These are phyloP conservation scores for Phasia obesa DNA, from an alignment of 2,888 invertebrate species.

Conservation along the genomic window DNA sequence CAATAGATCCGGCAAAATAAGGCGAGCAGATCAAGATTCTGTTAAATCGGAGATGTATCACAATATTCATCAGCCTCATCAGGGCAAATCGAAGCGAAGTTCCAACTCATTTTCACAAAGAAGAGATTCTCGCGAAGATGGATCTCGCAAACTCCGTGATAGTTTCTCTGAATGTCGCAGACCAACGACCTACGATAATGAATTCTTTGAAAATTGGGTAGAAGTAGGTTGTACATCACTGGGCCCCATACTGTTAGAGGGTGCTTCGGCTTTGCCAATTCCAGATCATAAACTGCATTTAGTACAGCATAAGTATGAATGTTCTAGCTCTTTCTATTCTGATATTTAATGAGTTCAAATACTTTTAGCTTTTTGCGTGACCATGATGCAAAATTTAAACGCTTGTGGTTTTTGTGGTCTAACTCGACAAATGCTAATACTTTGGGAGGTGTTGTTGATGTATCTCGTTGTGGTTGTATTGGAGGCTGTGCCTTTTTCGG, in stretches of 20 bases:
- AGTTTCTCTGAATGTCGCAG: slow-evolving; percentile 79
- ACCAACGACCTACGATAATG: slow-evolving; percentile 76
- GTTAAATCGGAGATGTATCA: slow-evolving; percentile 77
- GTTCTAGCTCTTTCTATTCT: not conserved
- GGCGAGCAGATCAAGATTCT: slow-evolving; percentile 80
- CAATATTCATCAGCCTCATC: slow-evolving; percentile 71
- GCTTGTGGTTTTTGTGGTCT: slow-evolving; percentile 98
- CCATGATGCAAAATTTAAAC: slow-evolving; percentile 92
- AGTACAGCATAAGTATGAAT: slow-evolving; percentile 88
- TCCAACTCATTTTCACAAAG: slow-evolving; percentile 81
- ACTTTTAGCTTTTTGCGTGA: slow-evolving; percentile 86
- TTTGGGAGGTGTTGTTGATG: slow-evolving; percentile 79
- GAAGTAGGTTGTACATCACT: slow-evolving; percentile 95
- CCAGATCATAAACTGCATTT: slow-evolving; percentile 90
- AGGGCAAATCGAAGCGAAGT: slow-evolving; percentile 77
- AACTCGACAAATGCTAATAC: slow-evolving; percentile 83
- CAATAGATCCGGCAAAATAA: slow-evolving; percentile 81
- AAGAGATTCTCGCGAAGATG: slow-evolving; percentile 80
- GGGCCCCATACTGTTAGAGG: slow-evolving; percentile 94
- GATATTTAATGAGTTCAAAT: slow-evolving; percentile 5
- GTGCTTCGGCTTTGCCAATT: slow-evolving; percentile 91
- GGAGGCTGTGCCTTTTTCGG: slow-evolving; percentile 98
- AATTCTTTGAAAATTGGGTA: slow-evolving; percentile 89
- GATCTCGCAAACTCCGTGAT: slow-evolving; percentile 78
- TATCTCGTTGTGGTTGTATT: slow-evolving; percentile 95